Base-by-base conservation (phyloP, 1,140 invertebrate genomes). In the Ericerus pela region DNA sequence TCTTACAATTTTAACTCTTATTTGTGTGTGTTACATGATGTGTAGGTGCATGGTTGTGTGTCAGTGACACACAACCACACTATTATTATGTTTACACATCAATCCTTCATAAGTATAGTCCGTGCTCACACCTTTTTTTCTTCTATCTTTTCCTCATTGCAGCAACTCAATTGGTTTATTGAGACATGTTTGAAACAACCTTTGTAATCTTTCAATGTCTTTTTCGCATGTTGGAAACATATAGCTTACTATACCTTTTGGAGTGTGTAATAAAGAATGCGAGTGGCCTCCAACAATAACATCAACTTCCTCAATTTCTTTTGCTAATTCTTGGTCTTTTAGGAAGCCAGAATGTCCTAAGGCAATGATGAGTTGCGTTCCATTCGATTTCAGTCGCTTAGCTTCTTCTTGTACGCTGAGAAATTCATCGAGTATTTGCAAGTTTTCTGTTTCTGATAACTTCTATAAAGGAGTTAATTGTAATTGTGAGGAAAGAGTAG, bases 241-340 rank as follows among this genome's bases (percentile, higher is more conserved):
- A n/a, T n/a, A n/a, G n/a, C n/a, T n/a, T n/a, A n/a, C n/a, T n/a
- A 6, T 24, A 26, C 47, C 16, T 47, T 54, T 58, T 57, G 75
- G 83, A 58, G 76, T 81, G 70, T 83, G 93, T 1, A 94, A 72
- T 66, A 92, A 94, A 0, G 90, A 91, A 64, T 96, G 87, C 0
- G 85, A 88, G 63, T 85, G 79, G 47, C 81, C 91, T 6, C 91
- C 92, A 52, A 96, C 81, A 0, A 96, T 85, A 2, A 92, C 66
- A 69, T 95, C 90, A 6, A 95, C 76, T 6, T 80, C 80, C n/a
- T 81, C 79, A 4, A 93, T 84, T 62, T 86, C 71, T 55, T 64
- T 68, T 0, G 87, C 90, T 51, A 95, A 86, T 66, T 78, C 72
- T 66, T 80, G 73, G 65, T 96, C 91, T 59, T 76, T 78, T 1